A percentile compares a stretch with the other conserved stretches of the same genome.
phyloP scores from a whole-genome alignment of 1,140 invertebrate species.

The Charaxes varanes region DNA sequence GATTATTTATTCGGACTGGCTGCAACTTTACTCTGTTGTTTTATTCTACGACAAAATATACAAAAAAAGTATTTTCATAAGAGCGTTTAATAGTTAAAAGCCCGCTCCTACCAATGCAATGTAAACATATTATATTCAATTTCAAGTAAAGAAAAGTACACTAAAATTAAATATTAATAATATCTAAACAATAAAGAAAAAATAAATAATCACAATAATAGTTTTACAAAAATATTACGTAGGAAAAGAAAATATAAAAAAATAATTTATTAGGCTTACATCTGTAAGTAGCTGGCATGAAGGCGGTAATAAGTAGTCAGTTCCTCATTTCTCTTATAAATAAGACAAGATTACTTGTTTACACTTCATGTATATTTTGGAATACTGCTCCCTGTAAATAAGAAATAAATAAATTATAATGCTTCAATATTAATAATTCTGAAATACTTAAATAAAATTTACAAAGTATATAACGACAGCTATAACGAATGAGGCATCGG shows the following conservation, averaged over 20 bases:
- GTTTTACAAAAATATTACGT: neutral
- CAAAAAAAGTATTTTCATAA: too few species aligned
- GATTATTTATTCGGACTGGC: too few species aligned
- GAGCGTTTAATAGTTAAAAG: too few species aligned
- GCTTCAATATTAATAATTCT: neutral
- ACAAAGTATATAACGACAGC: too few species aligned
- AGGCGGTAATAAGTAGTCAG: conserved; percentile 53
- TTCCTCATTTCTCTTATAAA: conserved; percentile 66
- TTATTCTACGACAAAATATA: too few species aligned
- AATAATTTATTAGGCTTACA: conserved; percentile 60
- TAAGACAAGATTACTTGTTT: conserved; percentile 59
- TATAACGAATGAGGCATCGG: conserved; percentile 10
- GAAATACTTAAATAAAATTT: neutral
- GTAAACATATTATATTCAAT: too few species aligned
- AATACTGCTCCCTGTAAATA: conserved; percentile 69
- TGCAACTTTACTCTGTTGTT: too few species aligned
- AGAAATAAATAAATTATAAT: conserved; percentile 38
- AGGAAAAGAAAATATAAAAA: neutral
- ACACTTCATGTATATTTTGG: conserved; percentile 72
- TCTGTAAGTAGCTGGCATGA: conserved; percentile 40
- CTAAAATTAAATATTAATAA: too few species aligned
- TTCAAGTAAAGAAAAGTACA: too few species aligned
- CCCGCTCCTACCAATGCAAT: too few species aligned
- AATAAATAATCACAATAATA: neutral
- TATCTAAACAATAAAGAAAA: too few species aligned